Evolutionary conservation across 2,797 vertebrate genomes (phyloP).

Genomic region (Orientallactaga sibirica): DNA sequence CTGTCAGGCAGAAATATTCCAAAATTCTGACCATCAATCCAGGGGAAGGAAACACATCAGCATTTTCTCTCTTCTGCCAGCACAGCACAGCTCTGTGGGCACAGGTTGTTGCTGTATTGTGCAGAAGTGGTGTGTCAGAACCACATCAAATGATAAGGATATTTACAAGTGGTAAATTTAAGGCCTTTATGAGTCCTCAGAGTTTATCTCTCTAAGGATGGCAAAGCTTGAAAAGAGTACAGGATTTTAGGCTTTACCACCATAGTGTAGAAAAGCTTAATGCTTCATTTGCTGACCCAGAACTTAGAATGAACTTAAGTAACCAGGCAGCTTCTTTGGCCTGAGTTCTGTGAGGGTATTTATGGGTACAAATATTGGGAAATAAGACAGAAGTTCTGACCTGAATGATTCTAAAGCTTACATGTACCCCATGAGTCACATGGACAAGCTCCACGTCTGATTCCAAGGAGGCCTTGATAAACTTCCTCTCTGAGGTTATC

Average conservation of each 20-base stretch:
- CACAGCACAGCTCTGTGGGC: neutral
- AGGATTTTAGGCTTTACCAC: constrained; percentile 60
- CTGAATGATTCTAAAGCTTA: neutral
- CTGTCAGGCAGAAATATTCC: constrained; percentile 38
- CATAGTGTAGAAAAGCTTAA: constrained; percentile 39
- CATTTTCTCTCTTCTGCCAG: constrained; percentile 39
- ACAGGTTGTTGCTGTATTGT: neutral
- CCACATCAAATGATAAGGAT: constrained; percentile 46
- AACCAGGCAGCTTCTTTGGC: neutral
- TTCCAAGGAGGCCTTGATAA: neutral
- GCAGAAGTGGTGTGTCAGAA: constrained; percentile 29
- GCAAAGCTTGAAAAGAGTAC: constrained; percentile 59
- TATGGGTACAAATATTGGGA: neutral
- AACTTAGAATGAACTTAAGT: constrained; percentile 25
- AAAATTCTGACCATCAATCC: constrained; percentile 53
- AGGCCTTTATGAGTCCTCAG: constrained; percentile 47
- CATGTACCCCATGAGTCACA: fast-evolving
- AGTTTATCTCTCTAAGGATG: constrained; percentile 56
- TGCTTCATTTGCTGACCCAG: constrained; percentile 65
- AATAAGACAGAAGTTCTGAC: constrained; percentile 4
- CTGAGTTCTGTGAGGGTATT: neutral
- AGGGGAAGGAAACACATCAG: constrained; percentile 29
- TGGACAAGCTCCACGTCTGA: too few species aligned
- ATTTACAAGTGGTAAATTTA: constrained; percentile 65
- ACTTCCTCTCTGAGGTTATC: neutral